Percentiles rank a stretch among this genome's conserved stretches.
These are phyloP conservation scores for Acanthis flammea DNA, from an alignment of 2,797 vertebrate genomes.

Conservation along the genomic window DNA sequence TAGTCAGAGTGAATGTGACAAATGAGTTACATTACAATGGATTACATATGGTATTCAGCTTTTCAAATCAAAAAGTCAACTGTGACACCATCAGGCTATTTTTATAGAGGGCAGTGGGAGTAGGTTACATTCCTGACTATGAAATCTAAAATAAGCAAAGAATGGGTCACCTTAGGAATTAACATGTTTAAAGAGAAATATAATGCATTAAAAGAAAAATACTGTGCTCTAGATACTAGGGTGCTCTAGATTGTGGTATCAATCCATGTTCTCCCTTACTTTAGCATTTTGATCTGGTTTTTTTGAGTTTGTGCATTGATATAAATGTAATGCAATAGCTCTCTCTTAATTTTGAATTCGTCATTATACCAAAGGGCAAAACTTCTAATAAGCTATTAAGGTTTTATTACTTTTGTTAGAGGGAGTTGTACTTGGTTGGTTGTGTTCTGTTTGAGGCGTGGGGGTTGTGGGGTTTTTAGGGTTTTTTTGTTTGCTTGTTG, in stretches of 20 bases:
- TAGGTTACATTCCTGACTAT: neutral
- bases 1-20: neutral
- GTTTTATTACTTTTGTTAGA: neutral
- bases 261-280: neutral
- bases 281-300: neutral
- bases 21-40: neutral
- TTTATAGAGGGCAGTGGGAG: neutral
- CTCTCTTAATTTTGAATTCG: neutral
- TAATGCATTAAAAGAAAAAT: neutral
- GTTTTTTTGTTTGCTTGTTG: neutral
- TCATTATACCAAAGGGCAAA: neutral
- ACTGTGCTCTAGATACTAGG: neutral
- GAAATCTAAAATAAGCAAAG: neutral
- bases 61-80: neutral
- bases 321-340: neutral
- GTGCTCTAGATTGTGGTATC: neutral
- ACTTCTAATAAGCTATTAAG: neutral
- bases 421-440: neutral
- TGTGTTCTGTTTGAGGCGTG: neutral
- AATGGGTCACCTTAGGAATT: neutral
- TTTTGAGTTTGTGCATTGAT: neutral
- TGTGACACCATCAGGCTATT: neutral
- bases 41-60: neutral
- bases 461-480: rapidly evolving
- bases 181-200: neutral